phyloP scores from a whole-genome alignment of 2,113 vertebrate genomes.

The Cinclus cinclus region DNA sequence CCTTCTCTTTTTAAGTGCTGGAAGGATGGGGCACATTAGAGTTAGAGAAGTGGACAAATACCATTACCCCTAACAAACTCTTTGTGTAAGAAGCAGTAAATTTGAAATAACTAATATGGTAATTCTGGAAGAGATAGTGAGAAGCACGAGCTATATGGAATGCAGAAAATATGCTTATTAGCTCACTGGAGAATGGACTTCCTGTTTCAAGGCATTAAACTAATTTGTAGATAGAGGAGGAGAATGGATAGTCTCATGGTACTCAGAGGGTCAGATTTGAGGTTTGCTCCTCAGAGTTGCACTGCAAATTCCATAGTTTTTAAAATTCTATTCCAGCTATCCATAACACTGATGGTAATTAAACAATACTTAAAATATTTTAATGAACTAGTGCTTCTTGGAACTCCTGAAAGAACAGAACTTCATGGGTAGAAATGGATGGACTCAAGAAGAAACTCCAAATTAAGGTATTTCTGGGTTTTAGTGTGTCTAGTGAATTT shows the following conservation, averaged over 20 bases:
- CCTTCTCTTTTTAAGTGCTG: background rate
- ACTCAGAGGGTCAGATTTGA: background rate
- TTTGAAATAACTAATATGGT: background rate
- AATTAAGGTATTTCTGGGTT: background rate
- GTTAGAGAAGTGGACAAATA: background rate
- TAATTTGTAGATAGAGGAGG: background rate
- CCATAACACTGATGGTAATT: background rate
- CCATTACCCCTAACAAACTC: background rate
- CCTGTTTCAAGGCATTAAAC: background rate
- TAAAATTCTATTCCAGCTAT: background rate
- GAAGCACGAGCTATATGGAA: background rate
- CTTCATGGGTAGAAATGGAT: background rate
- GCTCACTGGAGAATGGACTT: background rate
- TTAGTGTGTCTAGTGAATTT: background rate
- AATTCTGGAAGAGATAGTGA: background rate
- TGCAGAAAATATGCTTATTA: background rate
- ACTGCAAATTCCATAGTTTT: background rate
- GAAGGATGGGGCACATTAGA: rapidly evolving
- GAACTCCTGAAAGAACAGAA: background rate
- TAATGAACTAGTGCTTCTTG: background rate
- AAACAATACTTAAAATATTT: background rate
- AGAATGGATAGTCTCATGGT: background rate
- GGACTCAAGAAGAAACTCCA: background rate
- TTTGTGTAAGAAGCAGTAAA: background rate
- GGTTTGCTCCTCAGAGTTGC: background rate